These are phyloP conservation scores for Bolborhynchus lineola DNA, from an alignment of 2,113 vertebrate species.

Conservation along the genomic window DNA sequence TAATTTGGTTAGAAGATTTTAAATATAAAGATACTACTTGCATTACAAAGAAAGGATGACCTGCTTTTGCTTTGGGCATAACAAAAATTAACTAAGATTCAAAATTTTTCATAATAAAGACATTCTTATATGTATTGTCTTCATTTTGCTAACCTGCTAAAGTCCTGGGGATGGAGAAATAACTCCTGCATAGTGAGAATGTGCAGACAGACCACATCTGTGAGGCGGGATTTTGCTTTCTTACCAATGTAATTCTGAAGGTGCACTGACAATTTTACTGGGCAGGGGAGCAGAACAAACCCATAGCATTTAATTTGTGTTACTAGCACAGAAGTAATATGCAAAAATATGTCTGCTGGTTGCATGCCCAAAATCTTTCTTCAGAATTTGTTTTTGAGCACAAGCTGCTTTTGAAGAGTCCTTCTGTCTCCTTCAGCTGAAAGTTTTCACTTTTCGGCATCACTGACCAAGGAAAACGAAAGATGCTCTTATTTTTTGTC, in stretches of 20 bases:
- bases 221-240: neutral
- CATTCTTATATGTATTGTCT: neutral
- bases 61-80: neutral
- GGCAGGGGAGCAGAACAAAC: neutral
- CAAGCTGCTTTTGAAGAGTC: neutral
- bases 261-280: accelerated
- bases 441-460: neutral
- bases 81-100: neutral
- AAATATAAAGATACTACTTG: neutral
- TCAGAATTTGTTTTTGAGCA: neutral
- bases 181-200: neutral
- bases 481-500: neutral
- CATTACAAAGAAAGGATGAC: neutral
- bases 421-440: neutral
- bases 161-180: neutral
- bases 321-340: neutral
- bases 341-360: accelerated
- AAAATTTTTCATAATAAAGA: neutral
- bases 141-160: neutral
- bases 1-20: neutral
- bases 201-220: neutral
- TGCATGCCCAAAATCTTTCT: neutral
- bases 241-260: neutral
- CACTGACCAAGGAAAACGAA: neutral
- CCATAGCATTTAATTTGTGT: neutral